A percentile compares a stretch with the other conserved stretches of the same genome.
These are phyloP conservation scores for Microtus oregoni DNA, from an alignment of 2,113 vertebrate genomes.

Conservation along the genomic window DNA sequence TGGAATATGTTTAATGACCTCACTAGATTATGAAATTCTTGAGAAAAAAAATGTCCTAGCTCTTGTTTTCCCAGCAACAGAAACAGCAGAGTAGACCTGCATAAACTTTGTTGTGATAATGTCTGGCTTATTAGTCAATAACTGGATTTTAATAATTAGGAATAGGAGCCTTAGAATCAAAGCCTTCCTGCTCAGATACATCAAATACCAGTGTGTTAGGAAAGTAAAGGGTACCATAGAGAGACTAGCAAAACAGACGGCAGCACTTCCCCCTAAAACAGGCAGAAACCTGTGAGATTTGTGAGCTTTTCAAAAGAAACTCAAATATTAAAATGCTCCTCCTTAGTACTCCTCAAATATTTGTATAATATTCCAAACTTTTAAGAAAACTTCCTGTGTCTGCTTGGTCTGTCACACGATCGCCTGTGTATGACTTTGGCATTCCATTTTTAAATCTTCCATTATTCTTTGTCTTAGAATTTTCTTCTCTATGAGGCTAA, in stretches of 20 bases:
- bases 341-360: background rate
- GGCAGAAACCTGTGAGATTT: too few relatives aligned
- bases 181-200: background rate
- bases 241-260: background rate
- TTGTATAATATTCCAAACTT: background rate
- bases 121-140: background rate
- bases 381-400: background rate
- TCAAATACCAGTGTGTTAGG: background rate
- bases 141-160: background rate
- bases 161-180: background rate
- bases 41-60: background rate
- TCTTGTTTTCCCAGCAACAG: background rate
- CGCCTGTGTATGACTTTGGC: background rate
- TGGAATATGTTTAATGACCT: background rate
- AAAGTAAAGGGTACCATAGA: background rate
- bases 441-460: background rate
- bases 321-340: background rate
- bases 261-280: background rate
- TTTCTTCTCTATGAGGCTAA: background rate
- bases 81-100: background rate
- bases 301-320: background rate
- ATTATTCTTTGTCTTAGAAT: background rate
- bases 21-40: background rate
- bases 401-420: background rate
- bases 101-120: background rate